phyloP scores from a whole-genome alignment of 2,113 vertebrate species.

The Albula goreensis region DNA sequence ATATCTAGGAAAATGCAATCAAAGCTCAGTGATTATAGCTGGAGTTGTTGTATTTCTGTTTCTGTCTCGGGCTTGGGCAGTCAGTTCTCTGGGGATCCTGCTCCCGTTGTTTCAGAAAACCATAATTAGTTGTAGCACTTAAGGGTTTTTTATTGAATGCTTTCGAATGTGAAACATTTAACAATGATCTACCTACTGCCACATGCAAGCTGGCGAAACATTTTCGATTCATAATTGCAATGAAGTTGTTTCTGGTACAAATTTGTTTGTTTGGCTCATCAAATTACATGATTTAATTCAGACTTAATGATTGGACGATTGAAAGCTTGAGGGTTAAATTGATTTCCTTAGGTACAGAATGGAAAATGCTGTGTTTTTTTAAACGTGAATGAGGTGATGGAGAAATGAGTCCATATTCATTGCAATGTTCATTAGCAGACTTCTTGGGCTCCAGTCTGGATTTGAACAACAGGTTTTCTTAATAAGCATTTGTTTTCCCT shows the following conservation, averaged over 20 bases:
- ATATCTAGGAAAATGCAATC: slow-evolving; percentile 61
- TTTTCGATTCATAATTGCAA: background rate
- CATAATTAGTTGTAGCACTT: slow-evolving; percentile 56
- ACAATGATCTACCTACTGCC: slow-evolving; percentile 37
- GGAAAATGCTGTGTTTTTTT: no score
- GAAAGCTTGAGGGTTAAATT: no score
- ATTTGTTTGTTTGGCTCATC: no score
- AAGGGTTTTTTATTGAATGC: slow-evolving; percentile 35
- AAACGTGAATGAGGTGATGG: no score
- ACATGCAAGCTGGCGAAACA: background rate
- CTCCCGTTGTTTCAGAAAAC: slow-evolving; percentile 52
- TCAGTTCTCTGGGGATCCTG: slow-evolving; percentile 45
- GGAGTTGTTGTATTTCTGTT: slow-evolving; percentile 49
- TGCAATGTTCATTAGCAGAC: no score
- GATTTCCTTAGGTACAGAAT: no score
- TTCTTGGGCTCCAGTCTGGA: no score
- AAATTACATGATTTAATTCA: no score
- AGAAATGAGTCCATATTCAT: no score
- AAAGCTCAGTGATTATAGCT: slow-evolving; percentile 59
- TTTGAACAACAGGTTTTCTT: no score
- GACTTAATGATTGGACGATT: no score
- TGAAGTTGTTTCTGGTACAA: background rate
- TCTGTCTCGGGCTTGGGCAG: slow-evolving; percentile 41
- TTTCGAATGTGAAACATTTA: slow-evolving; percentile 51
- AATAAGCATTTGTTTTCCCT: no score